These are phyloP conservation scores for Empis stercorea DNA, from an alignment of 2,888 invertebrate genomes.

Conservation along the genomic window DNA sequence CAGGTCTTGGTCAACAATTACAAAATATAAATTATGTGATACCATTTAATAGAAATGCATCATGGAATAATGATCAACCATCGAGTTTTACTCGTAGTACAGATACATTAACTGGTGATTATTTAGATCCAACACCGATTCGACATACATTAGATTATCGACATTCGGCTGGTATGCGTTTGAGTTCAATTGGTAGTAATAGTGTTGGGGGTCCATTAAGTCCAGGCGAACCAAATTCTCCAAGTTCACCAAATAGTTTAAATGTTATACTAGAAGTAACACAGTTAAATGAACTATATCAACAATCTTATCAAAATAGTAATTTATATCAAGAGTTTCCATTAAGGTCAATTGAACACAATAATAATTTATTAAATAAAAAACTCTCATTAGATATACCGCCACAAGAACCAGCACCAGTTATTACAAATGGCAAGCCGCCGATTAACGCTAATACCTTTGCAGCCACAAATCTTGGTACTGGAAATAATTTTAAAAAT, in stretches of 20 bases:
- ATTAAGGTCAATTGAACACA: slow-evolving; percentile 33
- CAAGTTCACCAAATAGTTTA: slow-evolving; percentile 42
- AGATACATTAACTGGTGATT: slow-evolving; percentile 15
- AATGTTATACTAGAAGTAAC: slow-evolving; percentile 43
- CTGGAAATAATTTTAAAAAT: not conserved
- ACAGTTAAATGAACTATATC: slow-evolving; percentile 32
- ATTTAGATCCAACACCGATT: slow-evolving; percentile 31
- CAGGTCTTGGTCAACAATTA: not conserved
- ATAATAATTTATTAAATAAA: slow-evolving; percentile 36
- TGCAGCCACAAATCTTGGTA: too few relatives aligned
- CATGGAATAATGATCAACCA: slow-evolving; percentile 11
- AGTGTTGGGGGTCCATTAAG: slow-evolving; percentile 22
- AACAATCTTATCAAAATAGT: slow-evolving; percentile 31
- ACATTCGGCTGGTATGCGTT: slow-evolving; percentile 14
- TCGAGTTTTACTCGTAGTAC: slow-evolving; percentile 13
- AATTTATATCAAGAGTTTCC: slow-evolving; percentile 49
- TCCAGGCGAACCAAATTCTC: slow-evolving; percentile 27
- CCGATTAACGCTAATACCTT: too few relatives aligned
- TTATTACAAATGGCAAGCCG: slow-evolving; percentile 8
- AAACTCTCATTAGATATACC: slow-evolving; percentile 27
- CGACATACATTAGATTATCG: slow-evolving; percentile 13
- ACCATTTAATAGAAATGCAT: slow-evolving; percentile 5
- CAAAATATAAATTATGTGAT: slow-evolving; percentile 36
- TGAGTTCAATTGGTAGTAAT: slow-evolving; percentile 23
- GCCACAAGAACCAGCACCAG: slow-evolving; percentile 32